Base-by-base conservation (phyloP, 2,797 vertebrate genomes). In the Hybognathus amarus region DNA sequence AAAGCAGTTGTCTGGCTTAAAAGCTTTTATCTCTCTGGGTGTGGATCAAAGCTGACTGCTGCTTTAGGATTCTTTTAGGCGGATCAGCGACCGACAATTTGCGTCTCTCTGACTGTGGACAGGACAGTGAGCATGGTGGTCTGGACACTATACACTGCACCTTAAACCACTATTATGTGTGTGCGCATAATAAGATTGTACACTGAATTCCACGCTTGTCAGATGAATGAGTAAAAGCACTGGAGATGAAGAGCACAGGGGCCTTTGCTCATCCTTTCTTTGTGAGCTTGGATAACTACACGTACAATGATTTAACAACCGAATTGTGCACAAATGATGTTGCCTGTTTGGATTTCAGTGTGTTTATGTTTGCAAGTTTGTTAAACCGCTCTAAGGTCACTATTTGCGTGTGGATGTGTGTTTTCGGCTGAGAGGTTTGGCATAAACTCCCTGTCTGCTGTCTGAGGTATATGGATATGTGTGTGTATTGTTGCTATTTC, bases 1-100 rank as follows among this genome's bases (percentile, higher is more conserved):
- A 69, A 69, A 87, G 68, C 64, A 79, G 85, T 82, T 90, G 90
- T 89, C 91, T 90, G 90, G 91, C 92, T 94, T 93, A 93, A 91
- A 89, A 89, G 88, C 81, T 89, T 91, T 92, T 84, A 90, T 91
- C 91, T 92, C 92, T 86, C 90, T 91, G 88, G 90, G 85, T 90
- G 80, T 85, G 91, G 92, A 94, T 95, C 93, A 94, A 94, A 94
- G 94, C 88, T 75, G 71, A 86, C 80, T 85, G 80, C 85, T 80
- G 82, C 85, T 91, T 88, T 89, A 89, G 89, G 90, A 88, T 87
- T 91, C 89, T 85, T 90, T 90, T 88, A 88, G 91, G 83, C 83
- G 93, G 94, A 95, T 95, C 94, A 94, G 90, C 15, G 67, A 89
- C 90, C 42, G 40, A 42, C 30, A 56, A 64, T 69, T 87, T 78